These are phyloP conservation scores for Chaunax sp. DNA, from an alignment of 2,797 vertebrate species.

Conservation along the genomic window DNA sequence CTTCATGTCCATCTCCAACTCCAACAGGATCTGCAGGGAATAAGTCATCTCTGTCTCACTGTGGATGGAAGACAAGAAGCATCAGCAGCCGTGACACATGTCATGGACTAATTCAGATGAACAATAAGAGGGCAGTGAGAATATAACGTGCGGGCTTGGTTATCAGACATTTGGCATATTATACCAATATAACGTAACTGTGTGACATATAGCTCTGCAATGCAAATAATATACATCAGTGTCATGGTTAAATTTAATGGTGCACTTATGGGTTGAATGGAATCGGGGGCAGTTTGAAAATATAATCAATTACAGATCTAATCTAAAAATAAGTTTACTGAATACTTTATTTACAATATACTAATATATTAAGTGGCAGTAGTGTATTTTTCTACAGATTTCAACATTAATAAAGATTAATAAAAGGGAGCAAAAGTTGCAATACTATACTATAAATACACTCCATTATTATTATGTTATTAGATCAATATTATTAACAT, in stretches of 20 bases:
- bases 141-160: background rate
- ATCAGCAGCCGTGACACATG: background rate
- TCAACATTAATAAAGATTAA: background rate
- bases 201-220: background rate
- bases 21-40: slow-evolving; percentile 90
- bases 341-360: background rate
- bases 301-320: background rate
- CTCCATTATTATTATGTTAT: too few relatives aligned
- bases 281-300: background rate
- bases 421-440: too few relatives aligned
- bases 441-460: too few relatives aligned
- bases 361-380: too few relatives aligned
- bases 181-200: slow-evolving; percentile 3
- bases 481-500: background rate
- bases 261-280: background rate
- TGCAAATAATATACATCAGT: background rate
- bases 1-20: slow-evolving; percentile 87
- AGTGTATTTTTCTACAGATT: too few relatives aligned
- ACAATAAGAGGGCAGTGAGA: background rate
- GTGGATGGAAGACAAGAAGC: slow-evolving; percentile 20
- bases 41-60: slow-evolving; percentile 92
- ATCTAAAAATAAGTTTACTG: background rate
- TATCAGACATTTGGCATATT: background rate
- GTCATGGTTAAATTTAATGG: background rate
- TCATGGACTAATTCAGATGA: background rate